Evolutionary conservation across 2,797 vertebrate species (phyloP).

Genomic region (Rhinogobio ventralis): DNA sequence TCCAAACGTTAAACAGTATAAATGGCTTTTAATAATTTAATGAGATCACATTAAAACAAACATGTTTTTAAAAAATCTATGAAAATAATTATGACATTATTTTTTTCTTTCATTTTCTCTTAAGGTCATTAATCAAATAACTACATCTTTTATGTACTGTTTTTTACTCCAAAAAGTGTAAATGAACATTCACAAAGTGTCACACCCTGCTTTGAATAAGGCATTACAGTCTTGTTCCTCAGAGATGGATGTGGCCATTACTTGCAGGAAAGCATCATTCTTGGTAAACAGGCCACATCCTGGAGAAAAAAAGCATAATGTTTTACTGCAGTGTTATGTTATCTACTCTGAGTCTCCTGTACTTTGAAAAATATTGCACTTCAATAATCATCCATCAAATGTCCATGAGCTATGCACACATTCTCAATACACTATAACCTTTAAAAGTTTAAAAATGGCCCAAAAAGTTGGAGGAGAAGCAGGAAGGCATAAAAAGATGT

Average conservation of each 20-base stretch:
- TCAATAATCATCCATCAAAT: slow-evolving; percentile 58
- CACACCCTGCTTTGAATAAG: slow-evolving; percentile 33
- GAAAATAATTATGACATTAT: background rate
- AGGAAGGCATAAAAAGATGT: slow-evolving; percentile 62
- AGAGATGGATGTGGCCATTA: slow-evolving; percentile 37
- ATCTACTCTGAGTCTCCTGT: slow-evolving; percentile 31
- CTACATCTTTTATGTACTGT: background rate
- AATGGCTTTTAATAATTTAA: background rate
- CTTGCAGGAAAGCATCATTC: slow-evolving; percentile 15
- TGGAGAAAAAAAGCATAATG: background rate
- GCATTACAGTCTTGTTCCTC: slow-evolving; percentile 30
- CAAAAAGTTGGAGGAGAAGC: slow-evolving; percentile 59
- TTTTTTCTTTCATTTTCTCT: background rate
- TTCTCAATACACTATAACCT: slow-evolving; percentile 38
- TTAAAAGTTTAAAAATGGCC: slow-evolving; percentile 61
- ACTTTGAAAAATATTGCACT: slow-evolving; percentile 19
- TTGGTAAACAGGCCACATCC: slow-evolving; percentile 52
- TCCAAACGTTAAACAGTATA: background rate
- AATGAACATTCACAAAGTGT: slow-evolving; percentile 22
- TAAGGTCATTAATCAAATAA: background rate
- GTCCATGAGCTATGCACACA: slow-evolving; percentile 18
- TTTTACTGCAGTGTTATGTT: slow-evolving; percentile 8
- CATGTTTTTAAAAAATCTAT: background rate
- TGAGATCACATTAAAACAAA: background rate
- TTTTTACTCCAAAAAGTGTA: slow-evolving; percentile 17